A percentile compares a stretch with the other conserved stretches of the same genome.
Evolutionary conservation across 2,888 invertebrate genomes (phyloP).

Genomic region (Volucella bombylans): DNA sequence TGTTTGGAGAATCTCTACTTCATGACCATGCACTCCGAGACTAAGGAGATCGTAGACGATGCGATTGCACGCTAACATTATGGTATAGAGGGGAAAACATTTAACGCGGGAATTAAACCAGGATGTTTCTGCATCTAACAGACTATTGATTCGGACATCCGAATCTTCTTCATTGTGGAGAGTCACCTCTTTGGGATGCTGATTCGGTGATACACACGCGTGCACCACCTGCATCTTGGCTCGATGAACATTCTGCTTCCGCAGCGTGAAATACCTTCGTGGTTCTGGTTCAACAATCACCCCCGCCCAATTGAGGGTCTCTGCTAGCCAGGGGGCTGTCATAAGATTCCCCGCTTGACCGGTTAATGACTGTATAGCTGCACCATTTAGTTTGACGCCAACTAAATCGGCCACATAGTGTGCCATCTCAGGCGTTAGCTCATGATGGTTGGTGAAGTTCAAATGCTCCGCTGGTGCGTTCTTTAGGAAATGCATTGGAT

Average conservation of each 20-base stretch:
- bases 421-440: constrained; percentile 80
- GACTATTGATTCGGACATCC: constrained; percentile 84
- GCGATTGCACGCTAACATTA: constrained; percentile 89
- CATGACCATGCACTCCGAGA: constrained; percentile 83
- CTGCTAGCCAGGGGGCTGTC: constrained; percentile 88
- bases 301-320: constrained; percentile 88
- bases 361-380: constrained; percentile 87
- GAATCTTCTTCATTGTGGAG: constrained; percentile 83
- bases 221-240: constrained; percentile 87
- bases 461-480: constrained; percentile 76
- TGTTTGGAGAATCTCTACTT: constrained; percentile 82
- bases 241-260: constrained; percentile 84
- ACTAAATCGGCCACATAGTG: constrained; percentile 80
- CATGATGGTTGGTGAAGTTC: constrained; percentile 79
- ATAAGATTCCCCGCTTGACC: constrained; percentile 85
- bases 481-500: constrained; percentile 80
- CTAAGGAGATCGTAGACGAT: constrained; percentile 88
- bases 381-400: constrained; percentile 84
- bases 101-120: constrained; percentile 89
- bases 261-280: constrained; percentile 87
- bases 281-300: constrained; percentile 90
- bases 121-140: constrained; percentile 84
- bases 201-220: constrained; percentile 90
- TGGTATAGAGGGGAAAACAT: constrained; percentile 92
- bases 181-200: constrained; percentile 87